Evolutionary conservation across 2,888 invertebrate genomes (phyloP).

Genomic region (Bedellia somnulentella): DNA sequence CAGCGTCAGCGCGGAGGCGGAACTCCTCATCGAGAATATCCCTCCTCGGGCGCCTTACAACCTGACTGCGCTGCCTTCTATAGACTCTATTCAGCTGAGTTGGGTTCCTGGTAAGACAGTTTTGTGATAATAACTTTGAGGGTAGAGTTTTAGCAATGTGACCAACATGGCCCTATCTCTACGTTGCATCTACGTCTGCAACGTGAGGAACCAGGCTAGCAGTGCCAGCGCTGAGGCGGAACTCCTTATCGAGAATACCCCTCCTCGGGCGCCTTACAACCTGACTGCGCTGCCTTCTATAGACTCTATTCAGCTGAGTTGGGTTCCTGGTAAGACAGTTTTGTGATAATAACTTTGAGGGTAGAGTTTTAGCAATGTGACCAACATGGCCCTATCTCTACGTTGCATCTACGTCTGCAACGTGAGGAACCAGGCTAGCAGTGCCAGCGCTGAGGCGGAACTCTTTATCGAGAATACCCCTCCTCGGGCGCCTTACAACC

Average conservation of each 20-base stretch:
- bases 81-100: slow-evolving; percentile 71
- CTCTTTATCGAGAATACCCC: slow-evolving; percentile 82
- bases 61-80: slow-evolving; percentile 74
- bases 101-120: slow-evolving; percentile 75
- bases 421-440: slow-evolving; percentile 85
- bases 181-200: slow-evolving; percentile 84
- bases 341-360: too few relatives aligned
- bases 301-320: slow-evolving; percentile 74
- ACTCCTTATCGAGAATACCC: slow-evolving; percentile 80
- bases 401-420: slow-evolving; percentile 84
- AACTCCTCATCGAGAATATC: slow-evolving; percentile 81
- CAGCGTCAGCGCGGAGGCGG: slow-evolving; percentile 77
- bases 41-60: slow-evolving; percentile 91
- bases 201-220: slow-evolving; percentile 85
- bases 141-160: too few relatives aligned
- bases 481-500: slow-evolving; percentile 88
- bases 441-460: slow-evolving; percentile 77
- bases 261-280: slow-evolving; percentile 90
- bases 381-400: too few relatives aligned
- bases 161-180: too few relatives aligned
- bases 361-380: too few relatives aligned
- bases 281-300: slow-evolving; percentile 74
- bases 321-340: slow-evolving; percentile 72
- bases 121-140: too few relatives aligned
- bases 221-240: slow-evolving; percentile 78